Evolutionary conservation across 2,888 invertebrate genomes (phyloP).

Genomic region (Hetaerina titia): DNA sequence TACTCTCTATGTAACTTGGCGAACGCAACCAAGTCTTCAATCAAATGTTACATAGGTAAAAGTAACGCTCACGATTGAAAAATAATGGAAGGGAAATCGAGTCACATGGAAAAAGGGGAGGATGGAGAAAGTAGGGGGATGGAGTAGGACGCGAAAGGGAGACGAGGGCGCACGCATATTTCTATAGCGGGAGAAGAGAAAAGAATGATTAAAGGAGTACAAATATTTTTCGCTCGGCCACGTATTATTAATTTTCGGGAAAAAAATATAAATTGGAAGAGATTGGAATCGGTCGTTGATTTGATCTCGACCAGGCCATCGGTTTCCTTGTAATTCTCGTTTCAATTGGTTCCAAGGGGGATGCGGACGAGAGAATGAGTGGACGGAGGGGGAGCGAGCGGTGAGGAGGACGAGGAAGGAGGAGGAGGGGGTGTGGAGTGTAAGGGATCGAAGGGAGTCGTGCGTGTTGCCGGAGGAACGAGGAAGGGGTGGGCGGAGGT

Average conservation of each 20-base stretch:
- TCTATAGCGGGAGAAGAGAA: neutral
- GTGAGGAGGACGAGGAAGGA: neutral
- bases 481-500: neutral
- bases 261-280: constrained; percentile 54
- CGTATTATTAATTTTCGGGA: constrained; percentile 49
- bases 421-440: neutral
- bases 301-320: constrained; percentile 61
- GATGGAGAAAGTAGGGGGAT: neutral
- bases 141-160: neutral
- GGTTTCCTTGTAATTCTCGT: constrained; percentile 60
- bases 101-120: neutral
- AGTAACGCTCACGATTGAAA: neutral
- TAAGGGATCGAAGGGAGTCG: neutral
- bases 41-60: neutral
- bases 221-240: constrained; percentile 47
- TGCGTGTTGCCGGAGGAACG: neutral
- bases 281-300: constrained; percentile 65
- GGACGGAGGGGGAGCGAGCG: neutral
- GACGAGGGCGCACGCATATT: neutral
- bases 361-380: neutral
- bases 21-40: constrained; percentile 21
- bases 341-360: constrained; percentile 29
- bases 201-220: constrained; percentile 34
- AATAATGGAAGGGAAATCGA: constrained; percentile 26
- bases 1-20: neutral